These are phyloP conservation scores for Eupithecia subumbrata DNA, from an alignment of 2,888 invertebrate genomes.

Conservation along the genomic window DNA sequence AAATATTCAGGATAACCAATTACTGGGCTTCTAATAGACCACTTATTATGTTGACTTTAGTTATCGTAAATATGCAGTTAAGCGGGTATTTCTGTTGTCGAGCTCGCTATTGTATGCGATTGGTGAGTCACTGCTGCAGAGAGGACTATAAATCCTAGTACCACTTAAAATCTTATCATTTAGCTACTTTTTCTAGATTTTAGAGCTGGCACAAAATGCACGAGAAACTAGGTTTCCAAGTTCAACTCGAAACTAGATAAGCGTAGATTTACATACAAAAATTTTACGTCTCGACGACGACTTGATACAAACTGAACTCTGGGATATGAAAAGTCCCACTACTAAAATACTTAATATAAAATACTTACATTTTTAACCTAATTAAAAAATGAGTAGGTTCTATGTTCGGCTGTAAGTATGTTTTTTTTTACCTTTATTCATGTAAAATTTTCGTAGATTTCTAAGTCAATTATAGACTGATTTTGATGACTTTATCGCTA, in stretches of 20 bases:
- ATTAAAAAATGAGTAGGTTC: background rate
- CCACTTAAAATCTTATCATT: background rate
- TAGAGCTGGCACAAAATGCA: background rate
- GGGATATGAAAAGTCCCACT: background rate
- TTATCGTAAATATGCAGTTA: background rate
- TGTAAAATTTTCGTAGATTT: too few relatives aligned
- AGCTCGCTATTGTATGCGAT: background rate
- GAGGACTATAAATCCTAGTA: background rate
- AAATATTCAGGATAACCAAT: background rate
- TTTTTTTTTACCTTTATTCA: too few relatives aligned
- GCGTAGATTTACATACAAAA: background rate
- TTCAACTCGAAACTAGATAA: background rate
- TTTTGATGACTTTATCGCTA: too few relatives aligned
- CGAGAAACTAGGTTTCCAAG: background rate
- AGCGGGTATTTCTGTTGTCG: background rate
- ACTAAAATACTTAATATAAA: too few relatives aligned
- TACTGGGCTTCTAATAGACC: background rate
- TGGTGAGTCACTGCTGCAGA: background rate
- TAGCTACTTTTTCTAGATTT: background rate
- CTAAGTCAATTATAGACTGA: too few relatives aligned
- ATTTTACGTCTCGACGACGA: background rate
- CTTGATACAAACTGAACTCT: background rate
- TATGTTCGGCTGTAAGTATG: too few relatives aligned
- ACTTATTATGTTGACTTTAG: background rate
- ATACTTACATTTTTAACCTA: background rate